Conservation (phyloP, 2,888 invertebrate species). For the Julus scanicus region DNA sequence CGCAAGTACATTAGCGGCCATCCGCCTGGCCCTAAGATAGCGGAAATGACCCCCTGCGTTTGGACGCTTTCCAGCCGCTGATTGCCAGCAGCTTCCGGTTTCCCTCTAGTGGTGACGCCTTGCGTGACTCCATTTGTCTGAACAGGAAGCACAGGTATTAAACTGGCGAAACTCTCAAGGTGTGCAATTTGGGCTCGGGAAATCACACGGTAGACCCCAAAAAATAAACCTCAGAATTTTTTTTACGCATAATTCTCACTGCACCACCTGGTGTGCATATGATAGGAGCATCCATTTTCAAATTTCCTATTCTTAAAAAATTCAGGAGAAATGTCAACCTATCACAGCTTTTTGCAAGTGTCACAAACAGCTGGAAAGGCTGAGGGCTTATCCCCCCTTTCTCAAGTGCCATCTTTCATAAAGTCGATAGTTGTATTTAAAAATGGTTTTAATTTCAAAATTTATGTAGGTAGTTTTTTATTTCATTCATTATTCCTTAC, state of each 20-base stretch:
- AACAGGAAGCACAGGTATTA: background rate
- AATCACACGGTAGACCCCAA: background rate
- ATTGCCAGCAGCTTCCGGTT: conserved; percentile 12
- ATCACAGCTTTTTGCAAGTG: no score
- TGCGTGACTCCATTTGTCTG: background rate
- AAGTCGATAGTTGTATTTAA: no score
- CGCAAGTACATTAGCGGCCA: background rate
- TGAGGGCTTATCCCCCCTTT: no score
- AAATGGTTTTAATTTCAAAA: no score
- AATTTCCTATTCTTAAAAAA: no score
- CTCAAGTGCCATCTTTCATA: no score
- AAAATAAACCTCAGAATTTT: background rate
- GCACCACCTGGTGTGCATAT: background rate
- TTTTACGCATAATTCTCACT: background rate
- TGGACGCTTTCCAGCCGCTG: conserved; percentile 12
- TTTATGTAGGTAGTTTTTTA: no score
- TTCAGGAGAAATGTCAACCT: no score
- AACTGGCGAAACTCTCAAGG: background rate
- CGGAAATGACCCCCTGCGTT: background rate
- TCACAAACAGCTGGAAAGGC: no score
- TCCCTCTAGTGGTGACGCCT: background rate
- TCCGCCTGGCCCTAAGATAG: background rate
- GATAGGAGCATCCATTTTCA: background rate
- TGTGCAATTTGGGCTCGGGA: background rate
- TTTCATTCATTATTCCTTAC: no score